Percentiles rank a stretch among this genome's conserved stretches.
phyloP scores from a whole-genome alignment of 2,888 invertebrate species.

The Dynastes maya region DNA sequence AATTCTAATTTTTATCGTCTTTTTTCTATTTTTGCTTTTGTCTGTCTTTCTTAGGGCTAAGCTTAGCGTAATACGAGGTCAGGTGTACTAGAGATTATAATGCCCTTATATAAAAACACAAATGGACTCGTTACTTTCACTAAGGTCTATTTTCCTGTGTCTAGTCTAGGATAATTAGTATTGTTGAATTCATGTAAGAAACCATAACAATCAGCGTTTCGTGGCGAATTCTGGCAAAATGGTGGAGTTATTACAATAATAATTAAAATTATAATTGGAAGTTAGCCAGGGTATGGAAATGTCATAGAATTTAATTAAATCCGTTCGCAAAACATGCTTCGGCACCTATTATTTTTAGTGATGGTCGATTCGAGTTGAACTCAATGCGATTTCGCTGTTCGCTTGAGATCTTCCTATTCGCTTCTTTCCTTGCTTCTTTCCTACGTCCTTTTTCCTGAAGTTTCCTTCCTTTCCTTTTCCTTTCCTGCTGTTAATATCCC shows the following conservation, averaged over 20 bases:
- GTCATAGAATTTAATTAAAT: too few species aligned
- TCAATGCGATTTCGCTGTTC: too few species aligned
- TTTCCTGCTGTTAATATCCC: too few species aligned
- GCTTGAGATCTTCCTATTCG: too few species aligned
- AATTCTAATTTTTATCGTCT: constrained; percentile 10
- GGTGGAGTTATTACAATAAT: neutral
- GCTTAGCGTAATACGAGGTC: constrained; percentile 24
- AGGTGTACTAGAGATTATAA: constrained; percentile 24
- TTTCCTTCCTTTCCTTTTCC: too few species aligned
- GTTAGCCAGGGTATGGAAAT: neutral
- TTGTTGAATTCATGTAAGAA: constrained; percentile 17
- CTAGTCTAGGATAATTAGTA: constrained; percentile 4
- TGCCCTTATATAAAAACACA: constrained; percentile 15
- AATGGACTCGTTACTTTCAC: constrained; percentile 33
- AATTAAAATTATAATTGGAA: neutral
- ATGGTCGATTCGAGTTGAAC: too few species aligned
- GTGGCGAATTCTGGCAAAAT: constrained; percentile 15
- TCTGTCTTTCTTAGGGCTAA: neutral
- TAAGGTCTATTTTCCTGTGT: neutral
- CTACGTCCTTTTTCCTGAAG: too few species aligned
- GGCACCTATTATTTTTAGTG: neutral
- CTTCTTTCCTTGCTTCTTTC: too few species aligned
- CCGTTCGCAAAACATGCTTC: neutral
- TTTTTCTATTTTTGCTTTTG: neutral
- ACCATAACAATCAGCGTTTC: neutral